phyloP scores from a whole-genome alignment of 2,888 invertebrate species.

The Lysandra bellargus region DNA sequence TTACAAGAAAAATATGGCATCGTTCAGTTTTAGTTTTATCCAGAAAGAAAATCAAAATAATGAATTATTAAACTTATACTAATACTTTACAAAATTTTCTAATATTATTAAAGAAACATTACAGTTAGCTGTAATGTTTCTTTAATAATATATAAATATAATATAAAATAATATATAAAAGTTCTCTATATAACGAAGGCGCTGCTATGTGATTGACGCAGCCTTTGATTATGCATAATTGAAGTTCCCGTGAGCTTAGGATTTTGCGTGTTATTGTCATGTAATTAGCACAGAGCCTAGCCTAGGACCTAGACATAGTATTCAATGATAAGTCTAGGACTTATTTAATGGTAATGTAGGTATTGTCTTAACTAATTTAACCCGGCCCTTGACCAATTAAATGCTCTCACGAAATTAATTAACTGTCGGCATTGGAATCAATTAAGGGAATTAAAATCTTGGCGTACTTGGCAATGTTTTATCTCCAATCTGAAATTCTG shows the following conservation, averaged over 20 bases:
- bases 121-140: not conserved
- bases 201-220: not conserved
- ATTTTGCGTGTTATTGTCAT: not conserved
- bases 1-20: too few species aligned
- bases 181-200: not conserved
- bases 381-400: constrained; percentile 23
- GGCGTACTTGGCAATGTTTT: constrained; percentile 2
- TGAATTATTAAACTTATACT: too few species aligned
- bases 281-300: not conserved
- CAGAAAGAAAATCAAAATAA: too few species aligned
- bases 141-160: too few species aligned
- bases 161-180: not conserved
- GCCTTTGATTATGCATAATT: not conserved
- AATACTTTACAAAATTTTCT: too few species aligned
- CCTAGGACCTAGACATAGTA: not conserved
- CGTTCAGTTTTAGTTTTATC: too few species aligned
- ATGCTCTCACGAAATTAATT: not conserved
- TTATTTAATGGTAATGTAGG: constrained; percentile 15
- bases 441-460: constrained; percentile 17
- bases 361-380: constrained; percentile 17
- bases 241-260: not conserved
- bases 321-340: not conserved
- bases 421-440: not conserved
- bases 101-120: too few species aligned
- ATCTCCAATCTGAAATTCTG: not conserved